Conservation (phyloP, 2,113 vertebrate genomes). For the Opisthocomus hoazin region DNA sequence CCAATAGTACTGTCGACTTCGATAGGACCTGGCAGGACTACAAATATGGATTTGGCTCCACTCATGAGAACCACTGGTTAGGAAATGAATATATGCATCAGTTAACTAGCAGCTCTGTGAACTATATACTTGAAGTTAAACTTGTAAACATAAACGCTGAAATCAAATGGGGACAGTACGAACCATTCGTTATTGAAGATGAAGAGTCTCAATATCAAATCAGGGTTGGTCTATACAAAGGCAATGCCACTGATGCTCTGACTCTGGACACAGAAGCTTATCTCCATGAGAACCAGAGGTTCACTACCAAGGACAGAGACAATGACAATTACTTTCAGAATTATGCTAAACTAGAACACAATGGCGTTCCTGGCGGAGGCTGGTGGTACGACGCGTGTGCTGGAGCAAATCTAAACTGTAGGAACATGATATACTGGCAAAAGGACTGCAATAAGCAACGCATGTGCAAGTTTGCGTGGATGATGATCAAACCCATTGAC, state of each 20-base stretch:
- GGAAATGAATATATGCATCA: constrained; percentile 81
- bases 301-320: constrained; percentile 83
- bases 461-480: constrained; percentile 81
- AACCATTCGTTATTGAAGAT: constrained; percentile 76
- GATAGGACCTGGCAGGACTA: constrained; percentile 86
- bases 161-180: constrained; percentile 77
- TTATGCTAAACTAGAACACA: constrained; percentile 79
- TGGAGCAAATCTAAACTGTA: constrained; percentile 80
- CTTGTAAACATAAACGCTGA: constrained; percentile 75
- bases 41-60: constrained; percentile 79
- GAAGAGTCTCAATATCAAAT: constrained; percentile 79
- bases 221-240: constrained; percentile 80
- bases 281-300: constrained; percentile 86
- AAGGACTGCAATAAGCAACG: constrained; percentile 80
- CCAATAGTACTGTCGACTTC: constrained; percentile 82
- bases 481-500: constrained; percentile 79
- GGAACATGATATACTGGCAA: constrained; percentile 84
- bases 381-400: constrained; percentile 86
- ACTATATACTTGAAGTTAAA: constrained; percentile 79
- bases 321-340: constrained; percentile 86
- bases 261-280: constrained; percentile 85
- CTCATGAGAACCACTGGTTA: constrained; percentile 84
- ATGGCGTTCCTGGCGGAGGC: constrained; percentile 74
- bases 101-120: constrained; percentile 67
- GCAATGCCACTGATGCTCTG: constrained; percentile 77